Base-by-base conservation (phyloP, 2,797 vertebrate genomes). In the Myripristis jacobus region DNA sequence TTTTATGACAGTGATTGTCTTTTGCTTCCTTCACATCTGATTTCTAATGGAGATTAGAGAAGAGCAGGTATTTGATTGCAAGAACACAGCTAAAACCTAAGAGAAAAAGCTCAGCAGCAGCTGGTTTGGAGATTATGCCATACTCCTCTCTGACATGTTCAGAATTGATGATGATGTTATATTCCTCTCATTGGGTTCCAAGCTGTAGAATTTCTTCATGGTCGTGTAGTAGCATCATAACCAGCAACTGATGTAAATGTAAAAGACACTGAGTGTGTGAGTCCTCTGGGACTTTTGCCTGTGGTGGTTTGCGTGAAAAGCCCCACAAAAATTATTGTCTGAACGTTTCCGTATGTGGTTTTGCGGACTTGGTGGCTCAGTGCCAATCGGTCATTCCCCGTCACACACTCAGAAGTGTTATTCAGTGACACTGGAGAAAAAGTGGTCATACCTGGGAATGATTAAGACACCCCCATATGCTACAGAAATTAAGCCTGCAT, bases 301-400 rank as follows among this genome's bases (percentile, higher is more conserved):
- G 51, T 38, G 57, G 47, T 66, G 56, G 66, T 70, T 56, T 71
- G 41, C 57, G 44, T 53, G 67, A 73, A 66, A 73, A 66, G 73
- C 61, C 46, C 44, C 29, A 51, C 56, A 66, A 69, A 77, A 73
- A 66, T 52, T 31, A 63, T 54, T 66, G 61, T 51, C 73, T 79
- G 71, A 88, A 74, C 50, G 66, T 77, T 88, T 88, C 79, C 70
- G 70, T 56, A 70, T 83, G 79, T 66, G 59, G 22, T 31, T 70
- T 59, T 66, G 62, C 60, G 66, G 57, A 63, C 66, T 13, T 5
- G 3, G 46, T 54, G 79, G 68, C 73, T 52, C n/a, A 5, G 50
- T 54, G 79, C 76, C 68, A 73, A n/a, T 7, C 50, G 55, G 46
- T 66, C 43, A 47, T 58, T 75, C 46, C 15, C 48, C 47, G 69